Base-by-base conservation (phyloP, 1,140 invertebrate genomes). In the Microvelia longipes region DNA sequence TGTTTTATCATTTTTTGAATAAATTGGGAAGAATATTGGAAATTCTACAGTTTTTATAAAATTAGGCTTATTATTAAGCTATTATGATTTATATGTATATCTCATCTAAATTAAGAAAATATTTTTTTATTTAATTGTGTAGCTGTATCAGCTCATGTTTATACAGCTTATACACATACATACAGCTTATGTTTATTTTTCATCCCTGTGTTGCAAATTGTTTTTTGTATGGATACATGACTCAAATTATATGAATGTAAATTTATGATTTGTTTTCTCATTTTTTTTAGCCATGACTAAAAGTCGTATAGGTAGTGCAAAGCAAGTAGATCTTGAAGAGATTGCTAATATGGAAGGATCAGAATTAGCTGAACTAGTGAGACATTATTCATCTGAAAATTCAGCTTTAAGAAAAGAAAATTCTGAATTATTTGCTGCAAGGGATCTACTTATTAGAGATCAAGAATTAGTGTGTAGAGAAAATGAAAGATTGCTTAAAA, bases 391-490 rank as follows among this genome's bases (percentile, higher is more conserved):
- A 79, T 82, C 81, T n/a, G 93, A 96, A 78, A 96, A 96, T 79
- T 88, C 92, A 74, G 87, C 89, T 0, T 77, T 97, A 13, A 83
- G 92, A 68, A 85, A 86, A 61, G 93, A 96, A 79, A 96, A 96
- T 78, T 84, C 87, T 19, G 92, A 96, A 71, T 80, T 96, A 25
- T 93, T 93, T 77, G 81, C 84, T 1, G 85, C 88, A 0, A 81
- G 91, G 68, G 92, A 96, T 74, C 83, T 88, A 61, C 81, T 95
- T 28, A 83, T 93, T 65, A 80, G 92, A 60, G 94, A 97, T 77
- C 93, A 96, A 76, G 93, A 96, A 78, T 78, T 92, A 2, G 87
- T 96, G 14, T 93, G 91, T 75, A 81, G 90, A 70, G 93, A 97
- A 78, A 96, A 96, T 77, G 94, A 96, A 78, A 80, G 90, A 28